These are phyloP conservation scores for Coptotermes formosanus DNA, from an alignment of 1,140 invertebrate species.

Conservation along the genomic window DNA sequence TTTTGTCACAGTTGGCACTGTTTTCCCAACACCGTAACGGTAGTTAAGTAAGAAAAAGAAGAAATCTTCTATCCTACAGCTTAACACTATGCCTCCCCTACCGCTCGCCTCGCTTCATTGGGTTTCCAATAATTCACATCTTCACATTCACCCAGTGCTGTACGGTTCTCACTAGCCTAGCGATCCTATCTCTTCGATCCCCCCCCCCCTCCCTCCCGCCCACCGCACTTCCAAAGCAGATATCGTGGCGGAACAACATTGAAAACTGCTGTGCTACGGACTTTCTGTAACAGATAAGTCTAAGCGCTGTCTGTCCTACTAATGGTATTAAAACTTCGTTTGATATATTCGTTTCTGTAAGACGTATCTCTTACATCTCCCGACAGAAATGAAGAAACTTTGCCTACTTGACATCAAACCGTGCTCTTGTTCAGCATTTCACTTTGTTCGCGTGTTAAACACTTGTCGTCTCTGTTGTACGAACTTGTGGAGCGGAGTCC, in stretches of 20 bases:
- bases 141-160: neutral
- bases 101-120: neutral
- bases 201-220: too few relatives aligned
- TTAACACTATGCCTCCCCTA: neutral
- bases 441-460: too few relatives aligned
- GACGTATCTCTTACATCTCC: neutral
- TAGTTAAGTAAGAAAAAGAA: neutral
- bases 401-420: too few relatives aligned
- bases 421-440: too few relatives aligned
- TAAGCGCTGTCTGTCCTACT: neutral
- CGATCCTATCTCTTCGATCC: neutral
- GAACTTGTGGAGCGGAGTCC: too few relatives aligned
- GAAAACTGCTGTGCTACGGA: neutral
- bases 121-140: slow-evolving; percentile 13
- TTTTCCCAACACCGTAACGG: neutral
- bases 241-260: neutral
- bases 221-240: neutral
- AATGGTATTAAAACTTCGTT: neutral
- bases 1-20: neutral
- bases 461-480: too few relatives aligned
- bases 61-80: neutral
- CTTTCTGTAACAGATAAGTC: neutral
- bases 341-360: neutral
- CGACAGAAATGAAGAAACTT: neutral
- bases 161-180: neutral